These are phyloP conservation scores for Lipophrys pholis DNA, from an alignment of 2,113 vertebrate species.

Conservation along the genomic window DNA sequence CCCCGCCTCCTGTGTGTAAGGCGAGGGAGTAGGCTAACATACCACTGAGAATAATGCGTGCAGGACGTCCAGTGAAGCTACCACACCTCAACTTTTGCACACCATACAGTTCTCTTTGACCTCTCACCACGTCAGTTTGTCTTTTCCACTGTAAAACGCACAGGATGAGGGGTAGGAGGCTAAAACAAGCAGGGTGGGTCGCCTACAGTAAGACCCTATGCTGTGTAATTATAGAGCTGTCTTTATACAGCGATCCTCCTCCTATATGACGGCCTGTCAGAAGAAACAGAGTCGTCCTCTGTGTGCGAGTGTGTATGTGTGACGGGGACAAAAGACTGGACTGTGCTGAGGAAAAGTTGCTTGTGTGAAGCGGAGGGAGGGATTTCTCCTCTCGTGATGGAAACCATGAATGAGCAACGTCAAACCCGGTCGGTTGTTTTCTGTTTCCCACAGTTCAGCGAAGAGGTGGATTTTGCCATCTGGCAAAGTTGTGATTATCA, in stretches of 20 bases:
- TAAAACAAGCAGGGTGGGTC: constrained; percentile 45
- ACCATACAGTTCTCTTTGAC: constrained; percentile 19
- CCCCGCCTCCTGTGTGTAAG: neutral
- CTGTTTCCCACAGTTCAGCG: neutral
- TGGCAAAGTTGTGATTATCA: neutral
- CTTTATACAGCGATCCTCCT: constrained; percentile 26
- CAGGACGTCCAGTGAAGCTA: neutral
- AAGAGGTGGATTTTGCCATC: neutral
- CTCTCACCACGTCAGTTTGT: constrained; percentile 34
- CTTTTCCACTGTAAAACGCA: neutral
- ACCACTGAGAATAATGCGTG: neutral
- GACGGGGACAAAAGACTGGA: constrained; percentile 25
- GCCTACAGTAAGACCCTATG: constrained; percentile 25
- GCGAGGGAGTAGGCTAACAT: neutral
- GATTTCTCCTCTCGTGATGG: constrained; percentile 11
- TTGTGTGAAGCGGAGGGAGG: constrained; percentile 11
- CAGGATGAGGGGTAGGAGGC: constrained; percentile 15
- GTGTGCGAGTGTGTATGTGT: constrained; percentile 6
- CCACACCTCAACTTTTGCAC: constrained; percentile 18
- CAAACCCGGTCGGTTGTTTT: neutral
- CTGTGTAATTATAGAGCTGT: constrained; percentile 60
- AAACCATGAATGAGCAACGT: constrained; percentile 43
- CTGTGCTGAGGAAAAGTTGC: constrained; percentile 15
- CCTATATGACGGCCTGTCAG: constrained; percentile 39
- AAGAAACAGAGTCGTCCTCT: constrained; percentile 39